phyloP scores from a whole-genome alignment of 1,140 invertebrate species.

The Drosophila repleta region DNA sequence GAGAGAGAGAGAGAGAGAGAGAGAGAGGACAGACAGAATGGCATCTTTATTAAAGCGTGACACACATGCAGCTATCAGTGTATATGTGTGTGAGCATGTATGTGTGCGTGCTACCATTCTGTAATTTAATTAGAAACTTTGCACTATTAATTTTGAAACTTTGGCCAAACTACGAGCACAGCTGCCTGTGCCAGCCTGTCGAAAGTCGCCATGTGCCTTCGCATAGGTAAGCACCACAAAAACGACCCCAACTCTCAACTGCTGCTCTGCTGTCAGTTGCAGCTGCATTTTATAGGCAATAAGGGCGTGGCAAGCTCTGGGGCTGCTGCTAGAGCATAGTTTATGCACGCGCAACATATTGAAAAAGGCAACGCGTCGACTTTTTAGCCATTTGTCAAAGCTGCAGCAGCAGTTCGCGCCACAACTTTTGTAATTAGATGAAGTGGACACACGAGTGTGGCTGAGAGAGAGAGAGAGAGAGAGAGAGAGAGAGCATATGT shows the following conservation, averaged over 20 bases:
- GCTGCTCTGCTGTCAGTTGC: constrained; percentile 43
- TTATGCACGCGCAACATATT: constrained; percentile 73
- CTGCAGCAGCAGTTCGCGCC: constrained; percentile 21
- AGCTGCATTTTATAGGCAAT: constrained; percentile 7
- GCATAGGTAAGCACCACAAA: constrained; percentile 43
- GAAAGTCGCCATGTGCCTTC: constrained; percentile 16
- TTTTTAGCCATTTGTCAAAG: constrained; percentile 69
- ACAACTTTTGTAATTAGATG: constrained; percentile 78
- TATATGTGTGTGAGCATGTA: constrained; percentile 21
- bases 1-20: too few species aligned
- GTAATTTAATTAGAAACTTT: constrained; percentile 82
- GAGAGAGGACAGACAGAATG: background rate
- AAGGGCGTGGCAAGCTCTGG: background rate
- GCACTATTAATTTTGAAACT: constrained; percentile 76
- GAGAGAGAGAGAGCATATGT: background rate
- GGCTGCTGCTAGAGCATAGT: constrained; percentile 33
- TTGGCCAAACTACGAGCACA: constrained; percentile 71
- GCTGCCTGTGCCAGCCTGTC: constrained; percentile 45
- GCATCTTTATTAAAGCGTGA: constrained; percentile 29
- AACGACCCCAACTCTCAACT: constrained; percentile 17
- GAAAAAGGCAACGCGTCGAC: constrained; percentile 59
- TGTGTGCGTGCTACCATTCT: constrained; percentile 42
- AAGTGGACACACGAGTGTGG: constrained; percentile 39
- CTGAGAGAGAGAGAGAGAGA: background rate
- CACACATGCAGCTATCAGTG: constrained; percentile 21